Evolutionary conservation across 1,140 invertebrate genomes (phyloP), one percentile per base, ranked within the genome.

Genomic region (Ips typographus): DNA sequence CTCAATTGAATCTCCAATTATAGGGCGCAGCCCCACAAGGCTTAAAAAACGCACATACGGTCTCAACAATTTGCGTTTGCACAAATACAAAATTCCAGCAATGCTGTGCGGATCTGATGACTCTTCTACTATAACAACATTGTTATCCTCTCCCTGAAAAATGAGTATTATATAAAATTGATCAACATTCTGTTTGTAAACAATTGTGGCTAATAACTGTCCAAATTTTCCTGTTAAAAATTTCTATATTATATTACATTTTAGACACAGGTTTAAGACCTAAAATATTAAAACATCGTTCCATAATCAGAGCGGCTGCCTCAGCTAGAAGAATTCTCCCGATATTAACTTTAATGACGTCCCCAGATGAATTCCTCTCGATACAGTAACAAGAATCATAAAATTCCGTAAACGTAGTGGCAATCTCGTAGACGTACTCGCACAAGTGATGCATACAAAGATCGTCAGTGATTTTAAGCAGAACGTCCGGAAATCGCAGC

Each of bases 381-480:
- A 99, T 89, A 77, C 98, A 99, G 79, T 99, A 99, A 80, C 98
- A 99, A 73, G 85, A 89, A 77, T 98, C 96, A 82, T 99, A 99
- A 80, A 99, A 99, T 79, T 99, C 98, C 0, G 92, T 90, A 76
- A 99, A 99, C 1, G 87, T 85, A 3, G 90, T 91, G n/a, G 92
- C 88, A 51, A 99, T 89, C 76, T 99, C 95, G 81, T 98, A 99
- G 59, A 98, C 85, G 81, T 91, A 98, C 80, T 99, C 96, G 81
- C 98, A 99, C 2, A 99, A 81, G 44, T 89, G 86, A 80, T 99
- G 96, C 39, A 98, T 78, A 64, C 85, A 90, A 4, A 99, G 83
- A 78, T 98, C 94, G 67, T 91, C 90, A 0, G 91, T 84, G 41
- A 97, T 91, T 79, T 89, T 91, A 0, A 91, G 77, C 8, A 99